Evolutionary conservation across 2,888 invertebrate genomes (phyloP).

Genomic region (Drosophila hamatofila): DNA sequence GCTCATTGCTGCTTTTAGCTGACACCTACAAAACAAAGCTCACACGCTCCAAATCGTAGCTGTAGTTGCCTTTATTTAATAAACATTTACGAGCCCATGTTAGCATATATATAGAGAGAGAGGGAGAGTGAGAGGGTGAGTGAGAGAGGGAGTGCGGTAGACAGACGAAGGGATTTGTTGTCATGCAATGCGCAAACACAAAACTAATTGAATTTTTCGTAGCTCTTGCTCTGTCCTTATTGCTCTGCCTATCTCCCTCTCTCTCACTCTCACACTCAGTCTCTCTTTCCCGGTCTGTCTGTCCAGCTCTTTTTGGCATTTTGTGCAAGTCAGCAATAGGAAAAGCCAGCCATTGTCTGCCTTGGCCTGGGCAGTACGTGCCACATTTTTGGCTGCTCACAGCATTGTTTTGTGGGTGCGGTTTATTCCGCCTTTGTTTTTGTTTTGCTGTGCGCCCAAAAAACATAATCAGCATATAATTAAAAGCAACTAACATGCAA

Average conservation of each 20-base stretch:
- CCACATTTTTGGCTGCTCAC: conserved; percentile 72
- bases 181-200: conserved; percentile 81
- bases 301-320: conserved; percentile 46
- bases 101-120: neutral
- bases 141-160: neutral
- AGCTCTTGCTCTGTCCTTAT: conserved; percentile 31
- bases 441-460: conserved; percentile 15
- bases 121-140: neutral
- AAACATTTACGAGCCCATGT: conserved; percentile 46
- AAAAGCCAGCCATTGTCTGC: conserved; percentile 59
- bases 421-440: conserved; percentile 19
- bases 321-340: conserved; percentile 73
- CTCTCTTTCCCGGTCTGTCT: neutral
- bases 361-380: conserved; percentile 57
- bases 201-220: conserved; percentile 77
- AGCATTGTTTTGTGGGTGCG: conserved; percentile 38
- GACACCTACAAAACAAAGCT: conserved; percentile 31
- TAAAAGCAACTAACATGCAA: conserved; percentile 78
- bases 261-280: neutral
- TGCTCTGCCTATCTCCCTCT: neutral
- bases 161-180: conserved; percentile 52
- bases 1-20: conserved; percentile 20
- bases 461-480: conserved; percentile 79
- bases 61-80: conserved; percentile 33
- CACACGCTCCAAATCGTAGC: conserved; percentile 5